Evolutionary conservation across 2,113 vertebrate species (phyloP).

Genomic region (Lates calcarifer): DNA sequence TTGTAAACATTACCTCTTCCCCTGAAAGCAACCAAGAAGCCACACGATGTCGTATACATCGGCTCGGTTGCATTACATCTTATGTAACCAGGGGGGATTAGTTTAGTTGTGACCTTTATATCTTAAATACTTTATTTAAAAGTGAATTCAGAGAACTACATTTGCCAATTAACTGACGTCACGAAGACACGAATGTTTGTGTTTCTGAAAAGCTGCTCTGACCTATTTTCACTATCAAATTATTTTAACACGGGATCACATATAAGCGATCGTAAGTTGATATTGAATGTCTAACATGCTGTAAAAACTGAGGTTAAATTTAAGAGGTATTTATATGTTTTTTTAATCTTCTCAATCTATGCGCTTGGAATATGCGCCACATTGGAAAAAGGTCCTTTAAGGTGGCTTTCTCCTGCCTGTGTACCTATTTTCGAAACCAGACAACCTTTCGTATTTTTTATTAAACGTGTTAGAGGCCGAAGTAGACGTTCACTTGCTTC

Average conservation of each 20-base stretch:
- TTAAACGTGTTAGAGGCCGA: neutral
- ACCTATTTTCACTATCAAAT: conserved; percentile 32
- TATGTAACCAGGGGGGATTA: rapidly evolving
- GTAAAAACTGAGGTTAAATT: neutral
- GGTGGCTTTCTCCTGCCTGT: conserved; percentile 29
- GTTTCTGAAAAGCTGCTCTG: conserved; percentile 41
- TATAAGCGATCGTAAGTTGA: neutral
- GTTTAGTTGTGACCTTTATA: neutral
- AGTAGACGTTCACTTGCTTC: rapidly evolving
- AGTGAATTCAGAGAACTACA: conserved; percentile 53
- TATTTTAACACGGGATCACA: neutral
- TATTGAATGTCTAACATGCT: neutral
- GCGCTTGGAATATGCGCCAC: conserved; percentile 26
- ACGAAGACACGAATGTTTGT: conserved; percentile 48
- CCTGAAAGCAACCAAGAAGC: rapidly evolving
- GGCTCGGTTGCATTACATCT: rapidly evolving
- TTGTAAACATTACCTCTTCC: conserved; percentile 7
- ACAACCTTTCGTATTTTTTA: neutral
- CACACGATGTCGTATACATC: rapidly evolving
- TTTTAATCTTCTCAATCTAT: neutral
- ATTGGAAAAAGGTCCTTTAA: conserved; percentile 19
- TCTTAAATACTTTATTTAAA: neutral
- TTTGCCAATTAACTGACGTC: conserved; percentile 45
- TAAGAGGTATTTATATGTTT: neutral
- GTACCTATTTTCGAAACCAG: rapidly evolving